These are phyloP conservation scores for Epizoanthus rinbou DNA, from an alignment of 92 coral and sea anemone species.

Conservation along the genomic window DNA sequence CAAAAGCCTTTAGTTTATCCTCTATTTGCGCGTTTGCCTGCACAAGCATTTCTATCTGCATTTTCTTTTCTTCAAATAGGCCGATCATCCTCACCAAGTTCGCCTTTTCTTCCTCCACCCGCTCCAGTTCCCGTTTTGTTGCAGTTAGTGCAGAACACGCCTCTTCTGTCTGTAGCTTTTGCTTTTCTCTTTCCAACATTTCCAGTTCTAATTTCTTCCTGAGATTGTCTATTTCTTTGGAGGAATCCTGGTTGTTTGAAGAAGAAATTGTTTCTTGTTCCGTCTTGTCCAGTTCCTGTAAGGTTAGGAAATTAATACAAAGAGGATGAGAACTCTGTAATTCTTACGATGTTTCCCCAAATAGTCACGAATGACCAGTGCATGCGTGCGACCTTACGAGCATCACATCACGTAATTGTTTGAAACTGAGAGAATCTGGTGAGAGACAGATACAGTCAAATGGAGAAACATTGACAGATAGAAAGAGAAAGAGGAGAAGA, in stretches of 20 bases:
- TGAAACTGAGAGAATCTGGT: no score
- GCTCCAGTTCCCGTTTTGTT: slow-evolving; percentile 2
- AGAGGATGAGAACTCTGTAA: no score
- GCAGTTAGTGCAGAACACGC: slow-evolving; percentile 2
- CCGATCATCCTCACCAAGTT: slow-evolving; percentile 10
- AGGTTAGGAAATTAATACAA: not conserved
- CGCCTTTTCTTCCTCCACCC: slow-evolving; percentile 13
- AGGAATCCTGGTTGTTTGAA: not conserved
- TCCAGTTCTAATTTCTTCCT: slow-evolving; percentile 6
- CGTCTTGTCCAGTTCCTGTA: slow-evolving; percentile 1
- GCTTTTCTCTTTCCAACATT: not conserved
- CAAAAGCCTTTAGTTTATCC: slow-evolving; percentile 16
- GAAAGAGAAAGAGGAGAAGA: no score
- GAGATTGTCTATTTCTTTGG: not conserved
- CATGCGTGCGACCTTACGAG: no score
- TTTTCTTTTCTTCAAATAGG: slow-evolving; percentile 14
- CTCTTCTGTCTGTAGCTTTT: not conserved
- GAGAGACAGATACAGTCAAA: no score
- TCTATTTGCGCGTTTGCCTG: slow-evolving; percentile 34
- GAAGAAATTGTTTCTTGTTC: not conserved
- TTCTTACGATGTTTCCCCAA: no score
- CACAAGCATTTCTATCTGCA: slow-evolving; percentile 21
- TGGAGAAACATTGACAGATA: no score
- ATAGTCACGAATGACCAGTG: no score
- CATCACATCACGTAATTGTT: no score